Conservation (phyloP, 2,797 vertebrate genomes). For the Girardinus metallicus region DNA sequence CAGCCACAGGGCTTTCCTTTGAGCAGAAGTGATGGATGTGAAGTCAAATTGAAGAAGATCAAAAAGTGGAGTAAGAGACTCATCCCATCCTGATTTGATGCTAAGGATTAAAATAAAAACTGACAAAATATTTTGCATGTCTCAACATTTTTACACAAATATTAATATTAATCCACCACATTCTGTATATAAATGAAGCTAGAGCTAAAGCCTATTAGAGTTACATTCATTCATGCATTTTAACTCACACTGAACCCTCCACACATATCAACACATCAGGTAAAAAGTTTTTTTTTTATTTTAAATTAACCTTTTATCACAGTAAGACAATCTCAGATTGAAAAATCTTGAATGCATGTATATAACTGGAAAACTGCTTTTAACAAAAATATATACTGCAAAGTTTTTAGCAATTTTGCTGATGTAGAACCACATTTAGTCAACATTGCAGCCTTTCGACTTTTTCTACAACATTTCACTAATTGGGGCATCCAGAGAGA, state of each 20-base stretch:
- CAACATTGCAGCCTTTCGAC: neutral
- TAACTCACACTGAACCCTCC: neutral
- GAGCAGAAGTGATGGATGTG: slow-evolving; percentile 3
- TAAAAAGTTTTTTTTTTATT: neutral
- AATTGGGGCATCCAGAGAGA: neutral
- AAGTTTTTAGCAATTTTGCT: neutral
- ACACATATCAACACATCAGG: neutral
- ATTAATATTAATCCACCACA: neutral
- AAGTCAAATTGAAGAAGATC: slow-evolving; percentile 6
- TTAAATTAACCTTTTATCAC: neutral
- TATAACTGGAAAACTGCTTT: neutral
- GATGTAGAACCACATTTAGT: neutral
- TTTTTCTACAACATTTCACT: neutral
- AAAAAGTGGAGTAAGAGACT: slow-evolving; percentile 4
- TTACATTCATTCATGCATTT: neutral
- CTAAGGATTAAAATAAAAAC: neutral
- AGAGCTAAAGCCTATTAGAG: neutral
- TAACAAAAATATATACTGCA: neutral
- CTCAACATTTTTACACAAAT: neutral
- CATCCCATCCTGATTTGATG: neutral
- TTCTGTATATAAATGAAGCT: neutral
- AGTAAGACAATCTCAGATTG: neutral
- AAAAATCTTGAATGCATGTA: neutral
- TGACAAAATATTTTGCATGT: neutral
- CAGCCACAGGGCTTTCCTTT: slow-evolving; percentile 21